Percentiles rank a stretch among this genome's conserved stretches.
phyloP scores from a whole-genome alignment of 2,888 invertebrate species.

The Campaea margaritaria region DNA sequence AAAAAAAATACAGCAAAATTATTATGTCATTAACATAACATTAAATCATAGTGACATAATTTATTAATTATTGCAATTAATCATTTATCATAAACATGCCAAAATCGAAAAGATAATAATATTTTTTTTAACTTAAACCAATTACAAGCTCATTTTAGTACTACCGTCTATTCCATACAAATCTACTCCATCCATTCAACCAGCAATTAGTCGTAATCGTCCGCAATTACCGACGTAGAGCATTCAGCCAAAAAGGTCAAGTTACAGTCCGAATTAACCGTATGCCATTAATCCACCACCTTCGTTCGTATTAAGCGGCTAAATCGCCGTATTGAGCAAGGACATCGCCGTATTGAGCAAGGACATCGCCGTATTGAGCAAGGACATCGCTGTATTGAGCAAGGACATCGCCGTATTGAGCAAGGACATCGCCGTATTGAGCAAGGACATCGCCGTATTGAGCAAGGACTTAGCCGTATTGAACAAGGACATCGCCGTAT shows the following conservation, averaged over 20 bases:
- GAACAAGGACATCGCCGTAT: conserved; percentile 1
- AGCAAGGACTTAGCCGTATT: background rate
- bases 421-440: conserved; percentile 3
- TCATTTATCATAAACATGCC: no score
- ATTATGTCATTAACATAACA: no score
- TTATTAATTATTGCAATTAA: no score
- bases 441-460: background rate
- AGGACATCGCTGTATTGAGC: background rate
- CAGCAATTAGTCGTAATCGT: conserved; percentile 15
- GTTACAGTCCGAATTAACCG: conserved; percentile 24
- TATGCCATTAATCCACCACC: conserved; percentile 28
- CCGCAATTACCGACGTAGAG: conserved; percentile 17
- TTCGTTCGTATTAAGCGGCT: conserved; percentile 22
- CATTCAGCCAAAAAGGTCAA: conserved; percentile 28
- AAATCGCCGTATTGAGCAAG: conserved; percentile 1
- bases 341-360: conserved; percentile 15
- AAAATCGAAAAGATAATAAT: no score
- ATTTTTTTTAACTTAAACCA: no score
- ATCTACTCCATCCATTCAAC: conserved; percentile 8
- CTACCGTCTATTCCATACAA: background rate
- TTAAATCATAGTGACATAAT: no score
- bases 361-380: conserved; percentile 2
- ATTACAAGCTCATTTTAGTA: no score
- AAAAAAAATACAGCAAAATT: no score
- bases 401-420: conserved; percentile 14